Percentiles rank a stretch among this genome's conserved stretches.
Conservation (phyloP, 2,113 vertebrate genomes). For the Passer montanus region DNA sequence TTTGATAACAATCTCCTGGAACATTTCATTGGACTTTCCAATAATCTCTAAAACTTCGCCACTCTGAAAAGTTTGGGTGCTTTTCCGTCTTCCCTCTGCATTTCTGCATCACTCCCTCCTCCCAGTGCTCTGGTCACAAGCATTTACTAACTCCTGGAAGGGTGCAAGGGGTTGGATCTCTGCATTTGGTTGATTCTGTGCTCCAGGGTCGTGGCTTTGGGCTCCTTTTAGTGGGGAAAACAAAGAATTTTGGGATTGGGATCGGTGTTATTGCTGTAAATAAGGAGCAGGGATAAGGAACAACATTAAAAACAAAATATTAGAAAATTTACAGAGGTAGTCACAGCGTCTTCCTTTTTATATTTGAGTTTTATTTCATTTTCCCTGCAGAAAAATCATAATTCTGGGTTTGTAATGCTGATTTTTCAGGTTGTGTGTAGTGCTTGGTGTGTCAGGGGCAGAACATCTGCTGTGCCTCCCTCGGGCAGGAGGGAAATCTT, state of each 20-base stretch:
- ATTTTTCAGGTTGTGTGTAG: neutral
- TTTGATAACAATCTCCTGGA: neutral
- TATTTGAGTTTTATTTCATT: neutral
- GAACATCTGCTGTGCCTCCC: neutral
- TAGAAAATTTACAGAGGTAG: neutral
- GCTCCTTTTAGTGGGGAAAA: neutral
- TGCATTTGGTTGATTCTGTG: neutral
- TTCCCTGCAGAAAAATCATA: neutral
- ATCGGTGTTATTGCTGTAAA: neutral
- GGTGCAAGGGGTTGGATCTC: neutral
- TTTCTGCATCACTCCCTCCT: conserved; percentile 47
- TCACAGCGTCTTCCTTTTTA: neutral
- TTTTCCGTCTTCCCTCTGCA: conserved; percentile 18
- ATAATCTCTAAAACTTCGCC: neutral
- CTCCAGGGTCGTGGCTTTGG: neutral
- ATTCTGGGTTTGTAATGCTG: neutral
- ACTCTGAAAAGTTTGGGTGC: conserved; percentile 13
- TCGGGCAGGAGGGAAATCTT: neutral
- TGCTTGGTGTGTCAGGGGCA: neutral
- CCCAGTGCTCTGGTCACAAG: conserved; percentile 40
- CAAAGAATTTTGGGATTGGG: neutral
- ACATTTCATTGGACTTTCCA: conserved; percentile 45
- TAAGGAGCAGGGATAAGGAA: neutral
- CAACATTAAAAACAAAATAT: neutral
- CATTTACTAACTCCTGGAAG: conserved; percentile 22